Evolutionary conservation across 2,797 vertebrate species (phyloP).

Genomic region (Miichthys miiuy): DNA sequence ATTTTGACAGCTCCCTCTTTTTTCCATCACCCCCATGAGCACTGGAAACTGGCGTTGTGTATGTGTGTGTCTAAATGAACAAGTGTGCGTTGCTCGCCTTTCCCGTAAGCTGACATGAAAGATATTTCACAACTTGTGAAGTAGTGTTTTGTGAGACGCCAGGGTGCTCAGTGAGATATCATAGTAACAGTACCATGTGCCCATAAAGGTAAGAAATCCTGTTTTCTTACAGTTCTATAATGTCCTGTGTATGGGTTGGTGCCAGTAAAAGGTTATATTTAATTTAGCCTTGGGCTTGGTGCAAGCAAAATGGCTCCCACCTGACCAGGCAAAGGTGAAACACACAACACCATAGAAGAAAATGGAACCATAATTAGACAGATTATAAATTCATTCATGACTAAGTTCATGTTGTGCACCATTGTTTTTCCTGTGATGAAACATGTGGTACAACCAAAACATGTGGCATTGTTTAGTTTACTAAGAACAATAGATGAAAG

Average conservation of each 20-base stretch:
- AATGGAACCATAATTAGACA: slow-evolving; percentile 54
- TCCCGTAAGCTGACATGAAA: slow-evolving; percentile 79
- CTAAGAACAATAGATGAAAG: slow-evolving; percentile 56
- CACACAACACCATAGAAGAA: slow-evolving; percentile 44
- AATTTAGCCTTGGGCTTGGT: slow-evolving; percentile 58
- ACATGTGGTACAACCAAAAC: slow-evolving; percentile 46
- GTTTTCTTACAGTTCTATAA: slow-evolving; percentile 66
- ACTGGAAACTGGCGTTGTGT: slow-evolving; percentile 76
- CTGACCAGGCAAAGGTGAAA: slow-evolving; percentile 55
- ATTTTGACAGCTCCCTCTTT: slow-evolving; percentile 83
- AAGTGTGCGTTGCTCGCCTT: slow-evolving; percentile 70
- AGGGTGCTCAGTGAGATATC: slow-evolving; percentile 70
- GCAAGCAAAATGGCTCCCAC: slow-evolving; percentile 58
- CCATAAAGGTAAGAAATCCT: slow-evolving; percentile 63
- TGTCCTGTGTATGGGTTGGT: slow-evolving; percentile 47
- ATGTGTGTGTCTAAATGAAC: slow-evolving; percentile 72
- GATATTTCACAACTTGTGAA: slow-evolving; percentile 81
- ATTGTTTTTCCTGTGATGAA: slow-evolving; percentile 47
- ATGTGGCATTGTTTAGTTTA: slow-evolving; percentile 53
- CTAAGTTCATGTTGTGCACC: slow-evolving; percentile 32
- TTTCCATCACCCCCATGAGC: slow-evolving; percentile 79
- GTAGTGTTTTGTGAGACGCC: slow-evolving; percentile 74
- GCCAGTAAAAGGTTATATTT: slow-evolving; percentile 70
- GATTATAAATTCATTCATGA: slow-evolving; percentile 58
- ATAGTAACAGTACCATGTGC: slow-evolving; percentile 67